These are phyloP conservation scores for Tangara arthus DNA, from an alignment of 2,797 vertebrate species.

Conservation along the genomic window DNA sequence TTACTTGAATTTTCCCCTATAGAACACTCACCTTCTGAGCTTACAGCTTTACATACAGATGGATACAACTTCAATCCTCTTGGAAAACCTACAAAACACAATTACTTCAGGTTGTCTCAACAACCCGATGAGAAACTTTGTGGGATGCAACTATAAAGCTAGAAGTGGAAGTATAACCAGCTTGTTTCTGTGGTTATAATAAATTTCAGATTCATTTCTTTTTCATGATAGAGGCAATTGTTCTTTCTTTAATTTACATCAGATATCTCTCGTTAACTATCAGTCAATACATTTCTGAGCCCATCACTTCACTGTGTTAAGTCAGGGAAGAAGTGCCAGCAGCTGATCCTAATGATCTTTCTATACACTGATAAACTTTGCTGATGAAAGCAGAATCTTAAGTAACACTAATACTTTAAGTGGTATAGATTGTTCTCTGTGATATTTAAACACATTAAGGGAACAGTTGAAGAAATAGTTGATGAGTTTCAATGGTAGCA, in stretches of 20 bases:
- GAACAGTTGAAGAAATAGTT: neutral
- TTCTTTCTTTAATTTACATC: neutral
- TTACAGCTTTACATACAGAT: neutral
- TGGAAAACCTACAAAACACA: neutral
- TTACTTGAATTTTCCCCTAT: neutral
- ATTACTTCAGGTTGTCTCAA: neutral
- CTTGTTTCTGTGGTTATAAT: neutral
- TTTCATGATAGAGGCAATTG: neutral
- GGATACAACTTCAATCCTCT: neutral
- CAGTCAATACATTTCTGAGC: neutral
- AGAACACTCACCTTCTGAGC: neutral
- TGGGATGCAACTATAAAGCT: neutral
- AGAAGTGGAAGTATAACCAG: neutral
- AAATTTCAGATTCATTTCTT: neutral
- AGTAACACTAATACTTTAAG: constrained; percentile 16
- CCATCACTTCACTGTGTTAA: neutral
- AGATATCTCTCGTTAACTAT: neutral
- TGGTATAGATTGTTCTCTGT: constrained; percentile 26
- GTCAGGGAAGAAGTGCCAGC: neutral
- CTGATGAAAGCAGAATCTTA: constrained; percentile 16
- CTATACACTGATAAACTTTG: neutral
- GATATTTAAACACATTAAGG: constrained; percentile 35
- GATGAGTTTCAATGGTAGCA: constrained; percentile 6
- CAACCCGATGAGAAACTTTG: neutral
- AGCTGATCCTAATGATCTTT: neutral